Conservation (phyloP, 2,888 invertebrate species). For the Zeuzera pyrina region DNA sequence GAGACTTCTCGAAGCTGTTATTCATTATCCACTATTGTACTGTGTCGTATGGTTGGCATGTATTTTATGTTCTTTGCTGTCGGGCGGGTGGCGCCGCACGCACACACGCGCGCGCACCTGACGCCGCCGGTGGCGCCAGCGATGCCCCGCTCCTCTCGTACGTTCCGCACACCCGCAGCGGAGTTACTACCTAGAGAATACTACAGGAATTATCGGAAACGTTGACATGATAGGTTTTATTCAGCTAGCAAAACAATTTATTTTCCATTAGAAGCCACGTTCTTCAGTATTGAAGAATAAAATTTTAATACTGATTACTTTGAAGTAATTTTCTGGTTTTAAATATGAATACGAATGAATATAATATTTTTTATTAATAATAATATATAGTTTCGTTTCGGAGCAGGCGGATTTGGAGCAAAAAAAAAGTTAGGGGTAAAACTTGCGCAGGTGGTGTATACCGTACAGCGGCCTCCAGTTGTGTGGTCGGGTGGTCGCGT, state of each 20-base stretch:
- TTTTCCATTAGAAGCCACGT: no score
- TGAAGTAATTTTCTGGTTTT: no score
- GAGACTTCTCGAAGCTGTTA: no score
- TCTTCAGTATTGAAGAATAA: no score
- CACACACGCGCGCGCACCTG: slow-evolving; percentile 66
- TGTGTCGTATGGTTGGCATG: slow-evolving; percentile 5
- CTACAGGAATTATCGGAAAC: slow-evolving; percentile 18
- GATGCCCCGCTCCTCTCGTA: slow-evolving; percentile 13
- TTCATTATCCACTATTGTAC: no score
- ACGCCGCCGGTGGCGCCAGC: slow-evolving; percentile 68
- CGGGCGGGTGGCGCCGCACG: slow-evolving; percentile 59
- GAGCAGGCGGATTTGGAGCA: not conserved
- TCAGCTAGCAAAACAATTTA: no score
- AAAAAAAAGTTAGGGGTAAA: slow-evolving; percentile 12
- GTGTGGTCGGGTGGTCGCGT: slow-evolving; percentile 44
- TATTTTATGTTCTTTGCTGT: slow-evolving; percentile 13
- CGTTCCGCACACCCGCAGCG: slow-evolving; percentile 24
- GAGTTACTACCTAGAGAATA: slow-evolving; percentile 25
- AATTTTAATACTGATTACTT: no score
- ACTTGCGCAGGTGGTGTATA: slow-evolving; percentile 18
- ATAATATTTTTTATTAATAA: no score
- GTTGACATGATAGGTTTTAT: no score
- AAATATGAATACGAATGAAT: no score
- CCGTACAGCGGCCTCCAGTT: slow-evolving; percentile 19
- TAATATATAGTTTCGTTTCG: no score